Base-by-base conservation (phyloP, 1,140 invertebrate genomes). In the Heliconius melpomene region DNA sequence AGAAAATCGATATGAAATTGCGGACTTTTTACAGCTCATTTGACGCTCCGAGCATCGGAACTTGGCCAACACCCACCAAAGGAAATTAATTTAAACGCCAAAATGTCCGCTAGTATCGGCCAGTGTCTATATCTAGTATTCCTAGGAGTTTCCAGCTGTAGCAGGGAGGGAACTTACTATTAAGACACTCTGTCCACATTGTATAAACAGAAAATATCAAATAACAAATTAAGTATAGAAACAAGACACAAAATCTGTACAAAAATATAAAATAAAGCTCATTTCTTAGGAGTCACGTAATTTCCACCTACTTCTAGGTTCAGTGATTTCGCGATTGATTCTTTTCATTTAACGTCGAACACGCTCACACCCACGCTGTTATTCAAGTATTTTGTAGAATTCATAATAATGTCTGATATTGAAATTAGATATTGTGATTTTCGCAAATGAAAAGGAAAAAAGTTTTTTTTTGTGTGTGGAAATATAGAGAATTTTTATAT, bases 61-160 rank as follows among this genome's bases (percentile, higher is more conserved):
- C 54, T 60, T 60, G n/a, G 54, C 54, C n/a, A 26, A 60, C n/a
- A 20, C n/a, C 54, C n/a, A 23, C 20, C n/a, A 60, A 60, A 60
- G n/a, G 54, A 60, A 60, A 60, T 60, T 60, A 60, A 60, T 60
- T 60, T 60, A 60, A 60, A 60, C 54, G 54, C 54, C 54, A 60
- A 60, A 60, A 60, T 60, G n/a, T 60, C 9, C n/a, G 20, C 26
- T 60, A 23, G 26, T 13, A 23, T 60, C 54, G 20, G 54, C 8
- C 9, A 57, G n/a, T 23, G 20, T 57, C 54, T 23, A 57, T 9
- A 57, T 57, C 8, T 9, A 23, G 40, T 46, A 46, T 46, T 46
- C 11, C 1, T 16, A n/a, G n/a, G n/a, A 46, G 13, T 3, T 46
- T 5, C 3, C 16, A 16, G 8, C 3, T 26, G 54, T 52, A 20